Base-by-base conservation (phyloP, 2,888 invertebrate species). In the Tigriopus californicus region DNA sequence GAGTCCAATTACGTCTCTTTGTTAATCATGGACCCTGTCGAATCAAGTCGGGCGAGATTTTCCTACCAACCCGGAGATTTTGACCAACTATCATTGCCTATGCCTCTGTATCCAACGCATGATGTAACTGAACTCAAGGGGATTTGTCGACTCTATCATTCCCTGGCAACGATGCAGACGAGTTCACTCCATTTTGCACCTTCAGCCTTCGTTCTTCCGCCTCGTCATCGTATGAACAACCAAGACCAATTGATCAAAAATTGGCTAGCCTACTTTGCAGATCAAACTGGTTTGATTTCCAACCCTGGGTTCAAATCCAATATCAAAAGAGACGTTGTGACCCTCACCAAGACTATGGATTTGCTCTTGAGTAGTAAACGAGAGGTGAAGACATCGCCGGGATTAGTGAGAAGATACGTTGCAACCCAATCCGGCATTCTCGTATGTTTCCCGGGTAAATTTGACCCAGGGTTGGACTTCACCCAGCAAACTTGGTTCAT, bases 351-450 rank as follows among this genome's bases (percentile, higher is more conserved):
- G 15, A 13, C 33, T 11, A 10, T 33, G 33, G 33, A 3, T 8
- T 5, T 33, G 33, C 33, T 33, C 3, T 33, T 33, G 33, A 33
- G 33, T 8, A 33, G 33, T 33, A 33, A 33, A 33, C 33, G 33
- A 33, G 33, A 33, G 33, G 33, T 33, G 33, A 33, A 33, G 33
- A 8, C 8, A 33, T 33, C 33, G 3, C 33, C 33, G 3, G 33
- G 33, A 33, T 33, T 33, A 33, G 52, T 59, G 5, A 49, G 59
- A 42, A 33, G 59, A 59, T 49, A 20, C n/a, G 41, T 40, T 8
- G 51, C 51, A 1, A 52, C 52, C 18, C 41, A 18, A 22, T n/a
- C 13, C 5, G 59, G 59, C 12, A 18, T 59, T 11, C 40, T 49
- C 15, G 13, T 49, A 15, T n/a, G 15, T 5, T 59, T 52, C 42